A percentile compares a stretch with the other conserved stretches of the same genome.
Conservation (phyloP, 1,140 invertebrate species). For the Epicauta chinensis region DNA sequence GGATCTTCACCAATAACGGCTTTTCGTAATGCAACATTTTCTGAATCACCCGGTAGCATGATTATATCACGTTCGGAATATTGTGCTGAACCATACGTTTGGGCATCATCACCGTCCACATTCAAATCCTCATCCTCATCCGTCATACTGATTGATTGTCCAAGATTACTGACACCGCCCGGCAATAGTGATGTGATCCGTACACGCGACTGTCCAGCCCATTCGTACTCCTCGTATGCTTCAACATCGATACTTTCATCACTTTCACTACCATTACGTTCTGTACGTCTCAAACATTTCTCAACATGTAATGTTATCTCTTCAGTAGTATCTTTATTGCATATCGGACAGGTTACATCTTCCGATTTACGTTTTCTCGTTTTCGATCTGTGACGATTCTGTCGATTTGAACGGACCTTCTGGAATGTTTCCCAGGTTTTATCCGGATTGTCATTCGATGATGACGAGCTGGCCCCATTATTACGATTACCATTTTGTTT, state of each 20-base stretch:
- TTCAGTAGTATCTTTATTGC: conserved; percentile 60
- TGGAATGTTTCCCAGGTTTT: conserved; percentile 71
- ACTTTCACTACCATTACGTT: conserved; percentile 54
- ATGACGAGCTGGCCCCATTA: conserved; percentile 46
- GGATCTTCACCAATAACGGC: conserved; percentile 46
- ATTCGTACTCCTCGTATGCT: conserved; percentile 73
- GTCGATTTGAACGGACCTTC: conserved; percentile 65
- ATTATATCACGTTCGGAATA: conserved; percentile 72
- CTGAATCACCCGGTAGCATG: conserved; percentile 49
- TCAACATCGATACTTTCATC: conserved; percentile 65
- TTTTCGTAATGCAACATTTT: conserved; percentile 51
- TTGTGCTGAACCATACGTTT: conserved; percentile 80
- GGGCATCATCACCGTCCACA: conserved; percentile 66
- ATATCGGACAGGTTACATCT: conserved; percentile 65
- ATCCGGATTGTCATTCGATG: conserved; percentile 50
- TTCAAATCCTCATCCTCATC: conserved; percentile 45
- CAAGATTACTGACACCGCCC: conserved; percentile 58
- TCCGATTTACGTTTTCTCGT: conserved; percentile 54
- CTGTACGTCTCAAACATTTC: conserved; percentile 55
- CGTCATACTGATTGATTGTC: conserved; percentile 49
- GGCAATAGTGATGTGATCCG: conserved; percentile 61
- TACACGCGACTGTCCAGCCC: conserved; percentile 71
- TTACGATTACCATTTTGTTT: conserved; percentile 39
- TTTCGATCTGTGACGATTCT: conserved; percentile 46
- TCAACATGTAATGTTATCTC: conserved; percentile 75